Evolutionary conservation across 2,797 vertebrate species (phyloP).

Genomic region (Rachycentron canadum): DNA sequence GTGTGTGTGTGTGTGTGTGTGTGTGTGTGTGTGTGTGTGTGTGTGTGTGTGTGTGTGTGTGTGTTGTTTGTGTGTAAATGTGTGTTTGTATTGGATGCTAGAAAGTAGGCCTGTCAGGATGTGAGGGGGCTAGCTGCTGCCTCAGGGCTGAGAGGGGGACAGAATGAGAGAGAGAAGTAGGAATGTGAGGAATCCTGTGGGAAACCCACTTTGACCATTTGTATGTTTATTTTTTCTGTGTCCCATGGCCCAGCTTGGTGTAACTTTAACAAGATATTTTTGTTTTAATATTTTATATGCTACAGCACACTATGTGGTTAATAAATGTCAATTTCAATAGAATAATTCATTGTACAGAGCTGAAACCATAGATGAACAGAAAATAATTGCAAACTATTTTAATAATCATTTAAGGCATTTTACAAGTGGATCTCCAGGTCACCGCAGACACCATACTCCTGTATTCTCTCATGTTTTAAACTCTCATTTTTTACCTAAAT

Average conservation of each 20-base stretch:
- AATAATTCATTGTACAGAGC: too few relatives aligned
- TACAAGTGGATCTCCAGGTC: too few relatives aligned
- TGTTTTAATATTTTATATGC: neutral
- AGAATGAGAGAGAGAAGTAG: constrained; percentile 47
- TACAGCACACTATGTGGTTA: too few relatives aligned
- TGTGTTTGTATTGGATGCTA: constrained; percentile 42
- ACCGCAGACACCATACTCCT: too few relatives aligned
- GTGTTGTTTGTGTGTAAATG: constrained; percentile 24
- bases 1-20: constrained; percentile 23
- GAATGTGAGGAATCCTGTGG: constrained; percentile 80
- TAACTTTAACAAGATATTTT: constrained; percentile 10
- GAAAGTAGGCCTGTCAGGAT: constrained; percentile 69
- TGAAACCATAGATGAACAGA: too few relatives aligned
- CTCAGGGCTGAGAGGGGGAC: constrained; percentile 55
- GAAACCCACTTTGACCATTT: constrained; percentile 66
- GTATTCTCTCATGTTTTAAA: too few relatives aligned
- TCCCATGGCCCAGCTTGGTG: constrained; percentile 14
- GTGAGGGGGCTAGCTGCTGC: constrained; percentile 73
- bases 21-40: constrained; percentile 19
- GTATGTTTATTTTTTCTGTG: constrained; percentile 59
- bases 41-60: constrained; percentile 24
- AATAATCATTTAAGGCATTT: too few relatives aligned
- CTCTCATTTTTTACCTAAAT: too few relatives aligned
- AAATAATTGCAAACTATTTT: too few relatives aligned
- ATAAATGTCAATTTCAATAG: too few relatives aligned